A percentile compares a stretch with the other conserved stretches of the same genome.
These are phyloP conservation scores for Erythrolamprus reginae DNA, from an alignment of 2,113 vertebrate species.

Conservation along the genomic window DNA sequence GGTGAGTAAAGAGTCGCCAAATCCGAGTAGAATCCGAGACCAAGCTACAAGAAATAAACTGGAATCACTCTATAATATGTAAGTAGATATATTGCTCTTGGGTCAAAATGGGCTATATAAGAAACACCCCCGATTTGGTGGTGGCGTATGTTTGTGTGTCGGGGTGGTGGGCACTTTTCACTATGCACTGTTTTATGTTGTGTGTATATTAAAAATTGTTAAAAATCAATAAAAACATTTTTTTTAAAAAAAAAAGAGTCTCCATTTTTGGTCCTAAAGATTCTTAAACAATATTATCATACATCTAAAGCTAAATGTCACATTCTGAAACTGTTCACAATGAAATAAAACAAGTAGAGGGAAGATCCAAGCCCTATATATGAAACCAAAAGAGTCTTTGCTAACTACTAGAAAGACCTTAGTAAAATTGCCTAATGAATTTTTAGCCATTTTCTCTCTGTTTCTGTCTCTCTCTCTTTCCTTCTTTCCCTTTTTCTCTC, in stretches of 20 bases:
- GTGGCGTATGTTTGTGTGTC: too few species aligned
- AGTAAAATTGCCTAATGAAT: background rate
- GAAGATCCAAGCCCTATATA: background rate
- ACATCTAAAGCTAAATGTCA: background rate
- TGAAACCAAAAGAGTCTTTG: background rate
- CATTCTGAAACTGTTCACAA: background rate
- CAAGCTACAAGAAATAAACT: too few species aligned
- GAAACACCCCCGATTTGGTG: too few species aligned
- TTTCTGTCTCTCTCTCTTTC: background rate
- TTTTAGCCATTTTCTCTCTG: background rate
- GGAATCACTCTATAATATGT: too few species aligned
- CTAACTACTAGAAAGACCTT: background rate
- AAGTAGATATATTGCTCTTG: too few species aligned
- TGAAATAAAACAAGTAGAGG: background rate
- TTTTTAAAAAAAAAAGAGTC: too few species aligned
- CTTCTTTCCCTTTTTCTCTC: background rate
- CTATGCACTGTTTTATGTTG: too few species aligned
- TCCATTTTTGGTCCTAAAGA: background rate
- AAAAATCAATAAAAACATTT: too few species aligned
- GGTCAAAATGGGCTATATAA: too few species aligned
- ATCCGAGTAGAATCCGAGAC: too few species aligned
- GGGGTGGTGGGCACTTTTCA: too few species aligned
- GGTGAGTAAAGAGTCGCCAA: background rate
- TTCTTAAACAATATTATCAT: background rate
- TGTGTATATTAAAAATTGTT: too few species aligned